These are phyloP conservation scores for Hydrotaea cyrtoneurina DNA, from an alignment of 2,888 invertebrate genomes.

Conservation along the genomic window DNA sequence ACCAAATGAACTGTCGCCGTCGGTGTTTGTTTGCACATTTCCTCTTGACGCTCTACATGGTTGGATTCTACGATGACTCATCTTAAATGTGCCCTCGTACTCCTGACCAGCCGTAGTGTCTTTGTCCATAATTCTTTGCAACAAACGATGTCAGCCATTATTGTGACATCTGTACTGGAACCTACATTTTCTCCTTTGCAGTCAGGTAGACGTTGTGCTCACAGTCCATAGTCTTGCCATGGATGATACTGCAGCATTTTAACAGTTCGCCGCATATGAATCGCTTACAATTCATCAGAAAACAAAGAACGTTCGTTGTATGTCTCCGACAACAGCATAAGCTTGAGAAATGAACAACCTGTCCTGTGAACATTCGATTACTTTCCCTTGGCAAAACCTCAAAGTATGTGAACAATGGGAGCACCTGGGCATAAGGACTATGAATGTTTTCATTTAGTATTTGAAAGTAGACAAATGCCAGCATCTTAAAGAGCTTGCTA, in stretches of 20 bases:
- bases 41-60: too few relatives aligned
- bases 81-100: too few relatives aligned
- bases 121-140: constrained; percentile 53
- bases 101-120: too few relatives aligned
- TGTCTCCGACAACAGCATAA: constrained; percentile 33
- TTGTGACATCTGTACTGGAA: constrained; percentile 53
- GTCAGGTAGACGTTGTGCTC: background rate
- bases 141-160: constrained; percentile 61
- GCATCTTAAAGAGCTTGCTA: too few relatives aligned
- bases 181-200: background rate
- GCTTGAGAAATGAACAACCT: constrained; percentile 61
- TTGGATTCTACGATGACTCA: too few relatives aligned
- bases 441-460: too few relatives aligned
- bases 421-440: background rate
- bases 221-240: background rate
- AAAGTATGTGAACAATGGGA: background rate
- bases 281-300: constrained; percentile 59
- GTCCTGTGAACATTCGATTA: constrained; percentile 45
- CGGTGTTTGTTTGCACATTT: too few relatives aligned
- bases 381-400: constrained; percentile 8
- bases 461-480: too few relatives aligned
- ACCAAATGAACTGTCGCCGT: too few relatives aligned
- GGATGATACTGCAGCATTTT: constrained; percentile 47
- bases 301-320: constrained; percentile 40
- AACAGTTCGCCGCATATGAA: constrained; percentile 64